These are phyloP conservation scores for Spheniscus mendiculus DNA, from an alignment of 2,113 vertebrate genomes.

Conservation along the genomic window DNA sequence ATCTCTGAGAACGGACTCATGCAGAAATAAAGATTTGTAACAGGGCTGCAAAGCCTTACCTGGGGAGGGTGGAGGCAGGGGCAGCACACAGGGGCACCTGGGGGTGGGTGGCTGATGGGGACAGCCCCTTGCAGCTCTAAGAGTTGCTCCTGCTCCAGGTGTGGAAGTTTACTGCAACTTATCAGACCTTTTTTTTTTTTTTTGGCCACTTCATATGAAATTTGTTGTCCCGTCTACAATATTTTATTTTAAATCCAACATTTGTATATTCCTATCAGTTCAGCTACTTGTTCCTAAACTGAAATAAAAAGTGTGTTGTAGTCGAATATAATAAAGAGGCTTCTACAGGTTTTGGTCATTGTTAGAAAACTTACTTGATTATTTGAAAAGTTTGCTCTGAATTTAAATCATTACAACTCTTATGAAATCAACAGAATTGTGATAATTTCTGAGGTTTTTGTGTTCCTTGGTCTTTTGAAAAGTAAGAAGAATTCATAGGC, in stretches of 20 bases:
- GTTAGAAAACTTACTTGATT: background rate
- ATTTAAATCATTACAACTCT: background rate
- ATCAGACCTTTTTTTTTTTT: background rate
- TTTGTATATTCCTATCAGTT: background rate
- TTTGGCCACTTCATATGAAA: background rate
- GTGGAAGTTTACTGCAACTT: background rate
- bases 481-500: background rate
- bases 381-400: background rate
- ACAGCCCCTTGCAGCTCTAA: background rate
- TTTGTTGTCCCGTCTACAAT: background rate
- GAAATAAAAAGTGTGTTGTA: background rate
- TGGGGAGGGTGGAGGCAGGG: background rate
- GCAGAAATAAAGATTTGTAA: background rate
- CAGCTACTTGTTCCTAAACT: background rate
- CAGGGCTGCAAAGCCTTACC: background rate
- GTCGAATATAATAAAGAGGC: background rate
- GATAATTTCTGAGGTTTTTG: background rate
- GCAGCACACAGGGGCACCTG: background rate
- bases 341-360: background rate
- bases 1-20: fast-evolving
- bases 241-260: background rate
- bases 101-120: background rate
- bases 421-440: too few relatives aligned
- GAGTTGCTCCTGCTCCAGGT: background rate
- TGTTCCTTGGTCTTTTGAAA: background rate